These are phyloP conservation scores for Dicycla oo DNA, from an alignment of 2,888 invertebrate genomes.

Conservation along the genomic window DNA sequence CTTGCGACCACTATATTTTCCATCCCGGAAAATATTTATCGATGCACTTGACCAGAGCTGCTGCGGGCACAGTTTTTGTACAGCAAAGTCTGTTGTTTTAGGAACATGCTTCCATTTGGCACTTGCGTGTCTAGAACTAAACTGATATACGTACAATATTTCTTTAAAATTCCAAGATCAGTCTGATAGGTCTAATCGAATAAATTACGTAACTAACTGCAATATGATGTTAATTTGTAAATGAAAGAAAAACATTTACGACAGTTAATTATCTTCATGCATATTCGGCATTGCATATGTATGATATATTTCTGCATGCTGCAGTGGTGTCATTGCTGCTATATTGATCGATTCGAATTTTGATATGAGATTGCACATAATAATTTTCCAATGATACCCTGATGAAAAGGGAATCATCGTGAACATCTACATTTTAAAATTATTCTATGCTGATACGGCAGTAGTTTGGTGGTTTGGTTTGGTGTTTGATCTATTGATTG, in stretches of 20 bases:
- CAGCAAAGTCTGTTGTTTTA: neutral
- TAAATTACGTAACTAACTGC: constrained; percentile 36
- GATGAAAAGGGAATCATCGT: too few relatives aligned
- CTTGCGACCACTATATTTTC: too few relatives aligned
- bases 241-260: constrained; percentile 25
- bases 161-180: constrained; percentile 24
- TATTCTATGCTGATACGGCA: too few relatives aligned
- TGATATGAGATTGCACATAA: neutral
- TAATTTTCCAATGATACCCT: too few relatives aligned
- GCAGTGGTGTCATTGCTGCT: neutral
- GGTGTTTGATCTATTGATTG: neutral
- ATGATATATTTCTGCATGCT: neutral
- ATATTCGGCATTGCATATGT: constrained; percentile 28
- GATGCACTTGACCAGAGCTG: neutral
- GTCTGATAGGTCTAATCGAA: constrained; percentile 13
- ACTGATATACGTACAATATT: constrained; percentile 9
- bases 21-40: too few relatives aligned
- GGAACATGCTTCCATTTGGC: neutral
- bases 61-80: neutral
- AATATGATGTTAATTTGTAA: constrained; percentile 34
- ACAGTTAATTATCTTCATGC: constrained; percentile 37
- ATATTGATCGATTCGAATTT: neutral
- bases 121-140: constrained; percentile 17
- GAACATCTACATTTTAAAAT: too few relatives aligned
- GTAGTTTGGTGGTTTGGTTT: neutral